phyloP scores from a whole-genome alignment of 2,888 invertebrate genomes.

The Steinernema carpocapsae region DNA sequence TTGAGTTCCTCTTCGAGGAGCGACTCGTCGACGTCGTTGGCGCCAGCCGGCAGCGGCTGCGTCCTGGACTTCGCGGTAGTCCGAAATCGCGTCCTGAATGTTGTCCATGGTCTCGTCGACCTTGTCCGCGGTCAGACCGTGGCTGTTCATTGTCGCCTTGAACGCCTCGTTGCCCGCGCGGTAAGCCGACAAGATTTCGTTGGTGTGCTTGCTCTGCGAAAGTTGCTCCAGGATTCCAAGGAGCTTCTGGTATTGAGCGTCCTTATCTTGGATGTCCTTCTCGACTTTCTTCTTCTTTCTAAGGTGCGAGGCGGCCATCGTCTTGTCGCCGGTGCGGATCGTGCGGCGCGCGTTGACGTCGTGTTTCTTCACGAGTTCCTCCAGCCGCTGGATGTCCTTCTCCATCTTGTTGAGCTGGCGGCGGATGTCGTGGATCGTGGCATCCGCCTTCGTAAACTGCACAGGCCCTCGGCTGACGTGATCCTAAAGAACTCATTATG shows the following conservation, averaged over 20 bases:
- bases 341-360: constrained; percentile 56
- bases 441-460: constrained; percentile 62
- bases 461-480: constrained; percentile 52
- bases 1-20: constrained; percentile 51
- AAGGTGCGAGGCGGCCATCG: constrained; percentile 52
- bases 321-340: constrained; percentile 55
- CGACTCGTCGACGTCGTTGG: constrained; percentile 44
- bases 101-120: constrained; percentile 66
- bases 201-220: constrained; percentile 60
- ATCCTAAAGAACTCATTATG: constrained; percentile 46
- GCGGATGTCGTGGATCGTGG: constrained; percentile 62
- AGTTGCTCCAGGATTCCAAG: constrained; percentile 62
- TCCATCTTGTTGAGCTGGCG: constrained; percentile 58
- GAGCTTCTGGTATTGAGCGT: constrained; percentile 60
- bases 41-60: constrained; percentile 39
- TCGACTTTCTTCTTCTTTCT: constrained; percentile 58
- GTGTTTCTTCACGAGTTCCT: constrained; percentile 53
- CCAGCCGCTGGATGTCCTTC: constrained; percentile 57
- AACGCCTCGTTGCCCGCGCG: constrained; percentile 60
- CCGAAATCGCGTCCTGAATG: constrained; percentile 59
- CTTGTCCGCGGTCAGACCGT: constrained; percentile 64
- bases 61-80: constrained; percentile 63
- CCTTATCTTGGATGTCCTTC: constrained; percentile 64
- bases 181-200: constrained; percentile 63
- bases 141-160: constrained; percentile 59